Percentiles rank a stretch among this genome's conserved stretches.
phyloP scores from a whole-genome alignment of 2,113 vertebrate genomes.

The Sisor rabdophorus region DNA sequence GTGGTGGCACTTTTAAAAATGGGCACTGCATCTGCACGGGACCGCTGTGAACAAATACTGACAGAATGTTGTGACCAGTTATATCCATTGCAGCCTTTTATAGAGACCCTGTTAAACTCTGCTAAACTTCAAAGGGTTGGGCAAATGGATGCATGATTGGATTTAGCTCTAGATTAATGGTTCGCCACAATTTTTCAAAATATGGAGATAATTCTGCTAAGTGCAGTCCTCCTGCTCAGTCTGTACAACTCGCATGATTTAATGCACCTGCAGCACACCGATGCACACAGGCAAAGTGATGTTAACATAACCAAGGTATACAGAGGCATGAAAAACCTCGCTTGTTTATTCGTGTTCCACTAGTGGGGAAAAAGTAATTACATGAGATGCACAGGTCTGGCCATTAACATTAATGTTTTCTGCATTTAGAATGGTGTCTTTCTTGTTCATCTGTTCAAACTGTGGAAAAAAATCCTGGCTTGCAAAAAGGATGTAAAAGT shows the following conservation, averaged over 20 bases:
- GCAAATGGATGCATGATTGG: constrained; percentile 17
- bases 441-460: background rate
- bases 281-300: constrained; percentile 14
- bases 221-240: constrained; percentile 17
- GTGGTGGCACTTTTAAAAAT: constrained; percentile 32
- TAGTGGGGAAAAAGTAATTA: constrained; percentile 25
- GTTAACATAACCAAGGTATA: constrained; percentile 5
- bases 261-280: constrained; percentile 38
- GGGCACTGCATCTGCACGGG: constrained; percentile 27
- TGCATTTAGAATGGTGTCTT: background rate
- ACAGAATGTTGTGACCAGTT: constrained; percentile 12
- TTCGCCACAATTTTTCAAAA: constrained; percentile 13
- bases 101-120: constrained; percentile 9
- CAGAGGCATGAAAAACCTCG: constrained; percentile 7
- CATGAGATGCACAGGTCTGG: background rate
- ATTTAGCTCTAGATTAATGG: constrained; percentile 33
- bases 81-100: constrained; percentile 17
- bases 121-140: constrained; percentile 9
- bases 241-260: constrained; percentile 39
- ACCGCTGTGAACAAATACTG: constrained; percentile 45
- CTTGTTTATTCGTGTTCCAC: constrained; percentile 18
- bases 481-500: background rate
- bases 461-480: background rate
- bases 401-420: constrained; percentile 3
- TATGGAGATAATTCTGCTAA: constrained; percentile 44